A percentile compares a stretch with the other conserved stretches of the same genome.
These are phyloP conservation scores for Myotis lucifugus DNA, from an alignment of 2,113 vertebrate species.

Conservation along the genomic window DNA sequence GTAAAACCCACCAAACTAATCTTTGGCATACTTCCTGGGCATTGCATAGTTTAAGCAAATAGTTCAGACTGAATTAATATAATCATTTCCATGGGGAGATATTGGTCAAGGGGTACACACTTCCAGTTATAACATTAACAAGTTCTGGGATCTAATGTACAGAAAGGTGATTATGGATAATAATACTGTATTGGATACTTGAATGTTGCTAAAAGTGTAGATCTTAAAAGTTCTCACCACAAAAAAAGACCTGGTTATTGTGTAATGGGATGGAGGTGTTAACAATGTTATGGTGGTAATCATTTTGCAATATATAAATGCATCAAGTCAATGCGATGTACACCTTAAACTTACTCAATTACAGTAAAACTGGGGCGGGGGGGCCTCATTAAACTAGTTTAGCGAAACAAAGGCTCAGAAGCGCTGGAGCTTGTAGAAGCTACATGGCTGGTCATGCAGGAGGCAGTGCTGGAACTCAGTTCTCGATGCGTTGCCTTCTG, in stretches of 20 bases:
- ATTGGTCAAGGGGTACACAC: neutral
- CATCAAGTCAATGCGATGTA: neutral
- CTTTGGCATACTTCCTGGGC: neutral
- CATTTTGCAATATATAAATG: neutral
- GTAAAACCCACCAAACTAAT: neutral
- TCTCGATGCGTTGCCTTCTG: neutral
- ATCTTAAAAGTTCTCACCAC: neutral
- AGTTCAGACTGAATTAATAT: neutral
- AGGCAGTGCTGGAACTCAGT: neutral
- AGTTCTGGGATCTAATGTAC: neutral
- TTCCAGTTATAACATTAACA: neutral
- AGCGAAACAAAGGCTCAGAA: neutral
- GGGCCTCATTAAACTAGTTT: neutral
- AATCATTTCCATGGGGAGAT: neutral
- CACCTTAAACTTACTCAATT: neutral
- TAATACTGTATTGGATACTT: neutral
- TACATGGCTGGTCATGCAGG: neutral
- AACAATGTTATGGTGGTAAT: neutral
- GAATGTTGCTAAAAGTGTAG: neutral
- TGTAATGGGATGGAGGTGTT: neutral
- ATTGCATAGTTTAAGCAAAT: neutral
- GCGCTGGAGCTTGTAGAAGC: neutral
- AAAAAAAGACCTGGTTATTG: neutral
- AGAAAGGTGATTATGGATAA: neutral
- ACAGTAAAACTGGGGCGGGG: neutral